These are phyloP conservation scores for Erethizon dorsatum DNA, from an alignment of 2,797 vertebrate genomes.

Conservation along the genomic window DNA sequence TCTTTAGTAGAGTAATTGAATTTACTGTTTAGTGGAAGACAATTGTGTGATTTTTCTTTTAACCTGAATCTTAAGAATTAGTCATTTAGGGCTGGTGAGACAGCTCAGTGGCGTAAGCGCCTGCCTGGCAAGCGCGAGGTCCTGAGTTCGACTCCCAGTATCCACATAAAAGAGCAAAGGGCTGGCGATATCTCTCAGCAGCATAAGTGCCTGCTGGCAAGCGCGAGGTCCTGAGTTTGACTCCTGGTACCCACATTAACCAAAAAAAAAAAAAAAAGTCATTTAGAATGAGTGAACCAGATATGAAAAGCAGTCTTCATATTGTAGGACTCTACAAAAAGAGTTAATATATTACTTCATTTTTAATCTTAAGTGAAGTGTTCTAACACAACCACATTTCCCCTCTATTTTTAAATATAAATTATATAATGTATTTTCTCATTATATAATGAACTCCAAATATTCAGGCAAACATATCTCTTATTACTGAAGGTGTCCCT, in stretches of 20 bases:
- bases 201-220: too few species aligned
- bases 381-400: background rate
- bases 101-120: too few species aligned
- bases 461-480: background rate
- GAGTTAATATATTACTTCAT: conserved; percentile 38
- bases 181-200: too few species aligned
- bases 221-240: too few species aligned
- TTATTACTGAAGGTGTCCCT: background rate
- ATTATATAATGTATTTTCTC: background rate
- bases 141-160: too few species aligned
- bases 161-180: too few species aligned
- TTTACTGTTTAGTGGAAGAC: conserved; percentile 19
- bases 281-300: background rate
- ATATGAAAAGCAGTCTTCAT: conserved; percentile 19
- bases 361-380: conserved; percentile 26
- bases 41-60: conserved; percentile 31
- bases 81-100: background rate
- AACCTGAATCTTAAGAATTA: conserved; percentile 14
- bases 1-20: background rate
- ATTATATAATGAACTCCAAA: background rate
- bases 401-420: conserved; percentile 36
- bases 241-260: too few species aligned
- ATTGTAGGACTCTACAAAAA: background rate
- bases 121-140: too few species aligned
- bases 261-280: background rate